Evolutionary conservation across 2,113 vertebrate species (phyloP).

Genomic region (Elephantulus edwardii): DNA sequence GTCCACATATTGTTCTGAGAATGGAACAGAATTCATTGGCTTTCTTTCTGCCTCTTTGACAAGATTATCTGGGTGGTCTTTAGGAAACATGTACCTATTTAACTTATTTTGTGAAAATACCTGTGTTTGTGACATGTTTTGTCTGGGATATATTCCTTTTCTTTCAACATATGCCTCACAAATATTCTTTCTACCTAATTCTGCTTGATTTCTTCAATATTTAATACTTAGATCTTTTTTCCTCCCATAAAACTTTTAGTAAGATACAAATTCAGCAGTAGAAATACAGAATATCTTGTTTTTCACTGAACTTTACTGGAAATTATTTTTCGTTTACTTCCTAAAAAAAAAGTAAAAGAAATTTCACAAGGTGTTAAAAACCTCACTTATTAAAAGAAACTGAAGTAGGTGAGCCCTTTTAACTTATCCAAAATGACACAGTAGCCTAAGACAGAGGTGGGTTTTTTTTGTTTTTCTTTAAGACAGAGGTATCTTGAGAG

Average conservation of each 20-base stretch:
- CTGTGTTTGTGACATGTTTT: neutral
- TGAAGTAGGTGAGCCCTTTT: too few species aligned
- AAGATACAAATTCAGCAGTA: neutral
- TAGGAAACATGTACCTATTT: neutral
- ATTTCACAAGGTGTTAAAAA: too few species aligned
- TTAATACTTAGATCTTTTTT: neutral
- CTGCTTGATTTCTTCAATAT: neutral
- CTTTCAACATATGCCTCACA: neutral
- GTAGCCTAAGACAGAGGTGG: too few species aligned
- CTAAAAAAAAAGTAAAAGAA: too few species aligned
- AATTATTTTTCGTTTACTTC: too few species aligned
- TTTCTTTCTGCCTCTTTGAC: neutral
- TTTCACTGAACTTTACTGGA: too few species aligned
- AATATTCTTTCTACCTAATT: neutral
- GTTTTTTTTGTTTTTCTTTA: too few species aligned
- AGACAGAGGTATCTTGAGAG: too few species aligned
- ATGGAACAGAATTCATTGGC: neutral
- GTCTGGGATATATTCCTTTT: neutral
- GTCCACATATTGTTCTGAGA: neutral
- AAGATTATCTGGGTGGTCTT: neutral
- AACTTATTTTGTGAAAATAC: neutral
- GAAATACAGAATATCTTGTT: neutral
- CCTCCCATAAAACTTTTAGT: neutral
- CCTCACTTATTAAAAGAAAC: too few species aligned
- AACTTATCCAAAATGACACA: too few species aligned